phyloP scores from a whole-genome alignment of 2,797 vertebrate species.

The Streptopelia turtur region DNA sequence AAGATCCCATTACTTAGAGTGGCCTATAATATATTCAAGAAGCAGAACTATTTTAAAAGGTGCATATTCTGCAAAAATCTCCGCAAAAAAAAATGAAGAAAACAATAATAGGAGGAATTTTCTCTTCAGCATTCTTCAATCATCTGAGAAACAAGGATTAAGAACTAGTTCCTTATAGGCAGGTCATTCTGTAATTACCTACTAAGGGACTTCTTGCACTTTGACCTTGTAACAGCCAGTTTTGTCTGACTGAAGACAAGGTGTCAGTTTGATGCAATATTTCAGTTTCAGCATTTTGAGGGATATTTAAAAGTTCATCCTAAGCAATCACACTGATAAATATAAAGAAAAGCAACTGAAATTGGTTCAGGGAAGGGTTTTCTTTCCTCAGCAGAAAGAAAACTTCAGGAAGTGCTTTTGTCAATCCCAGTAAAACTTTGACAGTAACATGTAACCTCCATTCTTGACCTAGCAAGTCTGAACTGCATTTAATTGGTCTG shows the following conservation, averaged over 20 bases:
- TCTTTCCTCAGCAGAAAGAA: background rate
- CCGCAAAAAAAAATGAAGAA: background rate
- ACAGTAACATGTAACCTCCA: conserved; percentile 26
- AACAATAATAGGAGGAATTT: background rate
- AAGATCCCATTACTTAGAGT: background rate
- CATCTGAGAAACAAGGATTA: background rate
- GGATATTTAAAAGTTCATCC: background rate
- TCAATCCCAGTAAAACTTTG: conserved; percentile 22
- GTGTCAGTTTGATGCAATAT: background rate
- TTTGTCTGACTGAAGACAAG: background rate
- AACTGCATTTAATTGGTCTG: conserved; percentile 59
- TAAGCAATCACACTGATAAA: background rate
- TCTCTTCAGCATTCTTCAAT: background rate
- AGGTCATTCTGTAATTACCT: background rate
- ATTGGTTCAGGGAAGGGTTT: background rate
- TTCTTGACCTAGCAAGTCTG: conserved; percentile 52
- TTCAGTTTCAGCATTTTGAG: background rate
- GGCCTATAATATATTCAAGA: background rate
- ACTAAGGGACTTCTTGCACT: background rate
- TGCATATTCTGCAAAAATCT: background rate
- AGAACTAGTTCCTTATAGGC: background rate
- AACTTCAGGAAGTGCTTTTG: conserved; percentile 53
- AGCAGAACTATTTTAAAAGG: background rate
- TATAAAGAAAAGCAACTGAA: background rate
- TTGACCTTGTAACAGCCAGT: background rate